Percentiles rank a stretch among this genome's conserved stretches.
Conservation (phyloP, 2,113 vertebrate species). For the Procavia capensis region DNA sequence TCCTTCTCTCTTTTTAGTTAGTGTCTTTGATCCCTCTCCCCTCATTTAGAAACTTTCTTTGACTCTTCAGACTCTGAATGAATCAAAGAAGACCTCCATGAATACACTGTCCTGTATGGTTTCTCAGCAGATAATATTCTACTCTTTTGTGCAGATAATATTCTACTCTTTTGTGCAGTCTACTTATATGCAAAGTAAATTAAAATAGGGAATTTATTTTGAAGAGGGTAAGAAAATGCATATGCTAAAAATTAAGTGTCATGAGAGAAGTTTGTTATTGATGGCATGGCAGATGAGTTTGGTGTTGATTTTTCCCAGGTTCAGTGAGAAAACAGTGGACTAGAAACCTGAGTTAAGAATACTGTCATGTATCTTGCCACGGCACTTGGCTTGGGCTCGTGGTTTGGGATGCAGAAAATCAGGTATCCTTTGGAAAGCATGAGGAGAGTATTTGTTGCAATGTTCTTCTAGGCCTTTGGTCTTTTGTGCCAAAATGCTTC, state of each 20-base stretch:
- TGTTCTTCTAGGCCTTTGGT: background rate
- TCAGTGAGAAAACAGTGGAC: background rate
- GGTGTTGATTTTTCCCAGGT: background rate
- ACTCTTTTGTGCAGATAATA: background rate
- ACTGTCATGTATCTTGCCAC: background rate
- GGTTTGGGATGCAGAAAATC: background rate
- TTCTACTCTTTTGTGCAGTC: background rate
- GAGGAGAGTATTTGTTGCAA: background rate
- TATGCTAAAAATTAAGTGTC: background rate
- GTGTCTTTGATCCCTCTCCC: background rate
- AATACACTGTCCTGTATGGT: fast-evolving
- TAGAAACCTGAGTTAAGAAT: background rate
- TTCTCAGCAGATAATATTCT: background rate
- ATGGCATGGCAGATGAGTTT: background rate
- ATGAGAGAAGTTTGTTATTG: background rate
- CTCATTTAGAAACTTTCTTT: constrained; percentile 3
- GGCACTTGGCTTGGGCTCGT: too few species aligned
- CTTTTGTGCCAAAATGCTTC: background rate
- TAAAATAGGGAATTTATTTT: background rate
- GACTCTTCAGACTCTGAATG: background rate
- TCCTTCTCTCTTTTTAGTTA: background rate
- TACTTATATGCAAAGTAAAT: background rate
- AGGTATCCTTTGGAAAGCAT: background rate
- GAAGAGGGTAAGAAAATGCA: background rate
- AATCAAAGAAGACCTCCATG: background rate